These are phyloP conservation scores for Lophura nycthemera DNA, from an alignment of 2,113 vertebrate genomes.

Conservation along the genomic window DNA sequence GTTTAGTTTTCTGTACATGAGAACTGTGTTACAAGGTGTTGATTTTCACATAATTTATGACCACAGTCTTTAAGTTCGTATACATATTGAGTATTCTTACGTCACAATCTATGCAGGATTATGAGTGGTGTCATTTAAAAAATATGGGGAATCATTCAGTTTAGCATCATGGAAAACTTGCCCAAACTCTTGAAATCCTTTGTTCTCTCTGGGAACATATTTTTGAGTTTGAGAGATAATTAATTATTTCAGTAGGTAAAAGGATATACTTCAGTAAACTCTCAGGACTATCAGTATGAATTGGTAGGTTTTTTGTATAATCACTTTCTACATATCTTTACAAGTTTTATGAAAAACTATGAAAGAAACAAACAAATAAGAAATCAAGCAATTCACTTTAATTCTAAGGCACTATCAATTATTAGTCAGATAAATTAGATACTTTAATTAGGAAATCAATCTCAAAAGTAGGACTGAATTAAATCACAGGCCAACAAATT, in stretches of 20 bases:
- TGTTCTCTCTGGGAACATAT: neutral
- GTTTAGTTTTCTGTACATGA: neutral
- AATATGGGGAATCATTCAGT: neutral
- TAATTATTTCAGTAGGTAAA: neutral
- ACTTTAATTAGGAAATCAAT: neutral
- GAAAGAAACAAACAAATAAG: neutral
- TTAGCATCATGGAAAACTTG: neutral
- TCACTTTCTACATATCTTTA: neutral
- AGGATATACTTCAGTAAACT: neutral
- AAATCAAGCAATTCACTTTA: neutral
- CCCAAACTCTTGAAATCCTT: neutral
- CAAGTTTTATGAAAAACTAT: neutral
- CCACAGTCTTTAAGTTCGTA: neutral
- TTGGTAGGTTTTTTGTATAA: neutral
- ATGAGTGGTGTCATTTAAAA: neutral
- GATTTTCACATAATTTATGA: neutral
- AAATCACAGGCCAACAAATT: neutral
- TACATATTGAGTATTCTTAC: neutral
- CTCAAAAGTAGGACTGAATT: neutral
- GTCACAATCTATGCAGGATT: neutral
- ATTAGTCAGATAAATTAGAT: neutral
- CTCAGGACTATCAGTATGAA: neutral
- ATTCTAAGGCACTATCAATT: neutral
- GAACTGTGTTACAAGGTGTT: neutral
- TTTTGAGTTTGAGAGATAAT: neutral